Conservation (phyloP, 2,888 invertebrate species). For the Eristalinus aeneus region DNA sequence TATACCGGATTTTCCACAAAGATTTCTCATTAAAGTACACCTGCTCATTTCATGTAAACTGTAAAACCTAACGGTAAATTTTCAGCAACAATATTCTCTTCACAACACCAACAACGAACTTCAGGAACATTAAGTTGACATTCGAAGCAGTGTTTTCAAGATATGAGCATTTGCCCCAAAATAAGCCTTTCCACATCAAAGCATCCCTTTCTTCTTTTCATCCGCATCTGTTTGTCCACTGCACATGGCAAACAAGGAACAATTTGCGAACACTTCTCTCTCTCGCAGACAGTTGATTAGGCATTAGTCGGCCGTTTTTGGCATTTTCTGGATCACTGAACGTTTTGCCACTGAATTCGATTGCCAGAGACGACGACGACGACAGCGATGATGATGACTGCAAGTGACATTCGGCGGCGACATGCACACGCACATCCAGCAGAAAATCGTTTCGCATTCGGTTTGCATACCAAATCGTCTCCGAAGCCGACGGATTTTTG, state of each 20-base stretch:
- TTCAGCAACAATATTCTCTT: too few species aligned
- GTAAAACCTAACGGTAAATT: too few species aligned
- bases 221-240: neutral
- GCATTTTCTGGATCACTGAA: neutral
- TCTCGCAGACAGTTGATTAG: neutral
- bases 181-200: too few species aligned
- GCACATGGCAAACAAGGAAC: neutral
- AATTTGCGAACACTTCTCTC: neutral
- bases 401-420: slow-evolving; percentile 28
- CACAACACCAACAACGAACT: too few species aligned
- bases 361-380: neutral
- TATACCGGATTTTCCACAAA: too few species aligned
- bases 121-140: too few species aligned
- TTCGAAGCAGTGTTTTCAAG: too few species aligned
- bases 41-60: too few species aligned
- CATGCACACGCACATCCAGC: neutral
- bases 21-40: too few species aligned
- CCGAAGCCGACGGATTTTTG: neutral
- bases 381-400: neutral
- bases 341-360: neutral
- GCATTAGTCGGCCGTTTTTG: neutral
- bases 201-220: too few species aligned
- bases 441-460: neutral
- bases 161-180: too few species aligned
- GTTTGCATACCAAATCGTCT: slow-evolving; percentile 4